phyloP scores from a whole-genome alignment of 2,797 vertebrate genomes.

The Leucoraja ocellata region DNA sequence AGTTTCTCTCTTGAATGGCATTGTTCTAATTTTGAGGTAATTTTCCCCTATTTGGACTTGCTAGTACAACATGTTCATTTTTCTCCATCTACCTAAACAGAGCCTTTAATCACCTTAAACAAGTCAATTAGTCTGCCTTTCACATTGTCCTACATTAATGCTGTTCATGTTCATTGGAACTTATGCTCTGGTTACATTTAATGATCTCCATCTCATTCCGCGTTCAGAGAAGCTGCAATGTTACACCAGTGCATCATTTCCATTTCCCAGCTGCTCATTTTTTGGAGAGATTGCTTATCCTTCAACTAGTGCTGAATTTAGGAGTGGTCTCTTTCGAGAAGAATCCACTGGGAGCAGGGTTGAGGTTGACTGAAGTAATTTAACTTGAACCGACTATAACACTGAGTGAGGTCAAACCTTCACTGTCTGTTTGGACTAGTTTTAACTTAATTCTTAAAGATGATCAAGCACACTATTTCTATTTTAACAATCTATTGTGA shows the following conservation, averaged over 20 bases:
- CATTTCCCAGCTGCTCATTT: neutral
- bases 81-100: no score
- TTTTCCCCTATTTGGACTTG: neutral
- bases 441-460: neutral
- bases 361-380: constrained; percentile 7
- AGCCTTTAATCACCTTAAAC: neutral
- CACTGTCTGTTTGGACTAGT: neutral
- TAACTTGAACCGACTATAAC: constrained; percentile 1
- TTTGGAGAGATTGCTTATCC: constrained; percentile 4
- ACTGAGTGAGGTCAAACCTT: neutral
- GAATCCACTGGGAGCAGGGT: constrained; percentile 6
- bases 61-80: neutral
- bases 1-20: neutral
- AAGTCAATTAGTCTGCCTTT: neutral
- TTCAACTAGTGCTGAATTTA: constrained; percentile 5
- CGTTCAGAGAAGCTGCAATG: neutral
- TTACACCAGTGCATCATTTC: neutral
- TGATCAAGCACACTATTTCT: neutral
- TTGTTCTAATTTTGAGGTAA: neutral
- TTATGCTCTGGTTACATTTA: neutral
- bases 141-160: neutral
- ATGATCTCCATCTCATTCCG: neutral
- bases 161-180: neutral
- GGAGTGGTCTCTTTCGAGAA: neutral
- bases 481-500: neutral